A percentile compares a stretch with the other conserved stretches of the same genome.
These are phyloP conservation scores for Tauraco hartlaubi DNA, from an alignment of 2,797 vertebrate species.

Conservation along the genomic window DNA sequence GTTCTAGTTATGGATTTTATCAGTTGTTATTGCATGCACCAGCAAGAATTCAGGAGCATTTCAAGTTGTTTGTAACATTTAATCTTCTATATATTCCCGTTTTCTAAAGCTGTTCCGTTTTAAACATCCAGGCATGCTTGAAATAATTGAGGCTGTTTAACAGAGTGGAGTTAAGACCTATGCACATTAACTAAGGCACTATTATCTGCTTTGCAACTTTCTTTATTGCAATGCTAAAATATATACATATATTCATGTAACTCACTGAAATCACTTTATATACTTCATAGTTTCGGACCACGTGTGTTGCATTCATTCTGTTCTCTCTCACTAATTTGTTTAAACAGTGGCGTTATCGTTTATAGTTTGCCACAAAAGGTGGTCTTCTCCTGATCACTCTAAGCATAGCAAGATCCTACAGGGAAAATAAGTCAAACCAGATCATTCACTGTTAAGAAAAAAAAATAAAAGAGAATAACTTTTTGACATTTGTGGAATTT, in stretches of 20 bases:
- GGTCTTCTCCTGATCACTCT: background rate
- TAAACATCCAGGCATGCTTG: background rate
- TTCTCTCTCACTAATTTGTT: background rate
- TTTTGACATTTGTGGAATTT: background rate
- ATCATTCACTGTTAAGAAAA: background rate
- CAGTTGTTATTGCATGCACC: background rate
- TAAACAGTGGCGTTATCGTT: background rate
- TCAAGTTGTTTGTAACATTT: background rate
- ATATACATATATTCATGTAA: background rate
- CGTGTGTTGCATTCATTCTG: background rate
- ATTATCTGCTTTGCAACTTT: background rate
- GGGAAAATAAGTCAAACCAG: background rate
- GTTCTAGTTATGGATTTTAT: background rate
- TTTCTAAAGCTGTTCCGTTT: background rate
- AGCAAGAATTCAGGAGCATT: background rate
- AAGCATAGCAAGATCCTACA: background rate
- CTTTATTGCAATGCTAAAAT: background rate
- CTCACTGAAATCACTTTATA: background rate
- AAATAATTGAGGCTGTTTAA: conserved; percentile 3
- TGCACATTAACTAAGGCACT: background rate
- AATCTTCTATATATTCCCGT: background rate
- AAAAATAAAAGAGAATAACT: background rate
- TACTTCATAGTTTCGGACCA: background rate
- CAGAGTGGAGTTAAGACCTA: background rate
- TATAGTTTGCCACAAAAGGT: background rate